Evolutionary conservation across 2,888 invertebrate species (phyloP).

Genomic region (Patella ulyssiponensis): DNA sequence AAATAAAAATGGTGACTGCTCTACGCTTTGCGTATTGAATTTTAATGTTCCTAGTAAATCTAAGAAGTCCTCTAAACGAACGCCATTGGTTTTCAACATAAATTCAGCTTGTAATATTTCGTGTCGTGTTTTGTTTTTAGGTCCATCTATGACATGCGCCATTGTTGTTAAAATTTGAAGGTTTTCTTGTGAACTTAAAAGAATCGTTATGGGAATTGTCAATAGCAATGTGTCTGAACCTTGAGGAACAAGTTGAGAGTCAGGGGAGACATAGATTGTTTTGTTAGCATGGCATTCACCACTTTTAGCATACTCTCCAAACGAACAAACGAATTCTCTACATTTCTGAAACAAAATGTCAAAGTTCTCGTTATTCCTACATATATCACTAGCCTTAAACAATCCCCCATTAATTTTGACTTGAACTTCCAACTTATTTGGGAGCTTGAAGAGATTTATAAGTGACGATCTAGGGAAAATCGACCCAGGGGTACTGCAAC

Average conservation of each 20-base stretch:
- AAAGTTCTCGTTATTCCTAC: not conserved
- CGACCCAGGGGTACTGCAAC: not conserved
- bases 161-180: not conserved
- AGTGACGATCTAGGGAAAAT: not conserved
- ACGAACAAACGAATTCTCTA: not conserved
- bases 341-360: not conserved
- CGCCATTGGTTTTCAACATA: too few species aligned
- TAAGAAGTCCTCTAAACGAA: not conserved
- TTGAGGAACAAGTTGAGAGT: not conserved
- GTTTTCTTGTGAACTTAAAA: not conserved
- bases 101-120: not conserved
- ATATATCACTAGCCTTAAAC: not conserved
- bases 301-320: not conserved
- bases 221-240: not conserved
- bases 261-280: not conserved
- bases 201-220: not conserved
- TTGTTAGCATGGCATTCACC: not conserved
- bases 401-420: not conserved
- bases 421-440: not conserved
- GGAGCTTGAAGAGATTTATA: not conserved
- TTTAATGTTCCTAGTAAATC: not conserved
- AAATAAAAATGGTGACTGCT: not conserved
- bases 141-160: not conserved
- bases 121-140: not conserved
- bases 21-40: not conserved